phyloP scores from a whole-genome alignment of 2,113 vertebrate genomes.

The Ariopsis seemanni region DNA sequence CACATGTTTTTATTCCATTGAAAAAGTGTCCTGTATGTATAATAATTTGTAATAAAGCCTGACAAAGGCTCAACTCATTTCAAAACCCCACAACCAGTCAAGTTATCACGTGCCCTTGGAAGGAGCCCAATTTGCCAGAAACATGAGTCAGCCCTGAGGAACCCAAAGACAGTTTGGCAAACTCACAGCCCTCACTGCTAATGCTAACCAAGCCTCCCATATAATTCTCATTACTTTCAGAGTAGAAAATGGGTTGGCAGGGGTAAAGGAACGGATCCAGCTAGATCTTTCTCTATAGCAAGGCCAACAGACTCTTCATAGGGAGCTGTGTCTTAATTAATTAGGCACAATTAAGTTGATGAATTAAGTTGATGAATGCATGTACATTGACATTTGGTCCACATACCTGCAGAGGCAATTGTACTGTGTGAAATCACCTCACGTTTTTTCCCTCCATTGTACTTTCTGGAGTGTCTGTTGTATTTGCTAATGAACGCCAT shows the following conservation, averaged over 20 bases:
- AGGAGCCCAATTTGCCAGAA: slow-evolving; percentile 17
- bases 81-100: slow-evolving; percentile 7
- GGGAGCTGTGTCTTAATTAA: not conserved
- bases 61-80: not conserved
- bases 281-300: not conserved
- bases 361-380: not conserved
- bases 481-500: slow-evolving; percentile 27
- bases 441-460: not conserved
- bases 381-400: not conserved
- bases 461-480: slow-evolving; percentile 18
- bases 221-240: not conserved
- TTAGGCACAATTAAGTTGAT: not conserved
- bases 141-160: slow-evolving; percentile 31
- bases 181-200: slow-evolving; percentile 7
- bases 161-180: slow-evolving; percentile 7
- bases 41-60: not conserved
- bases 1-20: too few relatives aligned
- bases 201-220: not conserved
- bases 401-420: not conserved
- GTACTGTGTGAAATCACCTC: slow-evolving; percentile 15
- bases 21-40: too few relatives aligned
- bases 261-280: not conserved
- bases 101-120: slow-evolving; percentile 33
- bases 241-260: slow-evolving; percentile 26
- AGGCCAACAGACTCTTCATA: not conserved